Evolutionary conservation across 2,888 invertebrate genomes (phyloP).

Genomic region (Hemaris fuciformis): DNA sequence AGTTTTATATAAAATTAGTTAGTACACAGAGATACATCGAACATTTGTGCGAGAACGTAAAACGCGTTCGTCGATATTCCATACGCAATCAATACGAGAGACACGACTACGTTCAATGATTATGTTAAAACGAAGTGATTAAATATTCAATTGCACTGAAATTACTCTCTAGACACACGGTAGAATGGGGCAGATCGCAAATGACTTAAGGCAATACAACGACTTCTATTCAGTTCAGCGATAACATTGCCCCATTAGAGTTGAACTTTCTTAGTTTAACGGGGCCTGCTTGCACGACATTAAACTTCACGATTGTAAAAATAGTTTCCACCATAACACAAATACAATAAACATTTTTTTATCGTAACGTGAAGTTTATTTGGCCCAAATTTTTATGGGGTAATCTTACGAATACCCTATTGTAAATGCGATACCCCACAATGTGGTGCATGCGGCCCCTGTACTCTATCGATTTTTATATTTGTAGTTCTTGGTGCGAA

Average conservation of each 20-base stretch:
- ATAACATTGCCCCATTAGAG: background rate
- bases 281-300: background rate
- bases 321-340: no score
- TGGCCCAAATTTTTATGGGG: no score
- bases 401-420: no score
- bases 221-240: slow-evolving; percentile 10
- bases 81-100: background rate
- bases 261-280: background rate
- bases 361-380: no score
- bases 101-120: background rate
- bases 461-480: slow-evolving; percentile 35
- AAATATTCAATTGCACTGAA: slow-evolving; percentile 20
- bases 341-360: no score
- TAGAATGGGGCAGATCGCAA: slow-evolving; percentile 8
- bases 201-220: slow-evolving; percentile 15
- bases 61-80: background rate
- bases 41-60: slow-evolving; percentile 1
- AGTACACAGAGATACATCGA: background rate
- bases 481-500: slow-evolving; percentile 71
- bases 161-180: background rate
- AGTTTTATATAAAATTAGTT: background rate
- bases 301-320: background rate
- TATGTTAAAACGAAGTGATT: slow-evolving; percentile 2
- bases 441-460: background rate
- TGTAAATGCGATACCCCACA: no score